phyloP scores from a whole-genome alignment of 2,113 vertebrate genomes.

The Thinocorus orbignyianus region DNA sequence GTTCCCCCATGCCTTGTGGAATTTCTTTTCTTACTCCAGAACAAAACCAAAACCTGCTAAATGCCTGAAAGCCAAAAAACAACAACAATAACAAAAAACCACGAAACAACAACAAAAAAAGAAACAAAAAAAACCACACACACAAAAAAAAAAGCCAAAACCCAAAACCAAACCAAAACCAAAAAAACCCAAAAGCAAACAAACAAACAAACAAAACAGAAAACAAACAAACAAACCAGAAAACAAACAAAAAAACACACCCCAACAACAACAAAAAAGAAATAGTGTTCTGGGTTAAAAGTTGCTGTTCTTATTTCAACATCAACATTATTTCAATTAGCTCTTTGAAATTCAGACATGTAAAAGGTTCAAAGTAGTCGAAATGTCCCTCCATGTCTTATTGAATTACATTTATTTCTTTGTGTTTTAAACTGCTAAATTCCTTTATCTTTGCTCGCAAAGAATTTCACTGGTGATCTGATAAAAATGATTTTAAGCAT shows the following conservation, averaged over 20 bases:
- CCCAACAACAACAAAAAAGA: not conserved
- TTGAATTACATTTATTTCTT: not conserved
- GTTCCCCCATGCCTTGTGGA: not conserved
- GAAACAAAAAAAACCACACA: no score
- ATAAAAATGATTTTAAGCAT: not conserved
- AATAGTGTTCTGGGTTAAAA: not conserved
- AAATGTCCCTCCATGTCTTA: not conserved
- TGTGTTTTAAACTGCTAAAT: not conserved
- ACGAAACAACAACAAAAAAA: no score
- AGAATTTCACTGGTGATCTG: not conserved
- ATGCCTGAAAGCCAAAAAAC: accelerated
- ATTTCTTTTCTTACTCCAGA: not conserved
- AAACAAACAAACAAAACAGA: no score
- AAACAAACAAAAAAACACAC: no score
- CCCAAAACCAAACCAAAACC: no score
- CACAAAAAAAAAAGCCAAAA: no score
- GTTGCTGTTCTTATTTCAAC: not conserved
- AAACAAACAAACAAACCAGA: no score
- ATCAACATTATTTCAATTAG: not conserved
- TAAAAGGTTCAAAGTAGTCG: not conserved
- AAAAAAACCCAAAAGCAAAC: no score
- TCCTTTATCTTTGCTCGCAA: not conserved
- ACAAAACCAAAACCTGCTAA: not conserved
- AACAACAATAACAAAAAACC: no score
- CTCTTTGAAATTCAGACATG: not conserved